These are phyloP conservation scores for Lordiphosa clarofinis DNA, from an alignment of 1,140 invertebrate species.

Conservation along the genomic window DNA sequence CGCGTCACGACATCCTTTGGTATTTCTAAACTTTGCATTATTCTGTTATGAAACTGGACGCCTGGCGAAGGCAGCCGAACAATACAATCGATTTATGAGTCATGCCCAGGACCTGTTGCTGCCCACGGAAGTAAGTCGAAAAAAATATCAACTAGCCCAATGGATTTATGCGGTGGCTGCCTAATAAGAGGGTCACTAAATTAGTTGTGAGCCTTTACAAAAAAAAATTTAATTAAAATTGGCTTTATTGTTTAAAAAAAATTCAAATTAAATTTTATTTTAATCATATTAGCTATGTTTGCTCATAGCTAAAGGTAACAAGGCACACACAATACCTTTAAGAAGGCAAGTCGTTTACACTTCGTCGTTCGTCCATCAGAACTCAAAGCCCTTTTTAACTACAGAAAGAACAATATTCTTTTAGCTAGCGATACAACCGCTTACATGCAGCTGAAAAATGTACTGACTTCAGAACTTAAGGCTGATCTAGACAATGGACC, in stretches of 20 bases:
- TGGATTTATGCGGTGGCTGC: conserved; percentile 40
- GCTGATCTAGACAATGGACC: too few species aligned
- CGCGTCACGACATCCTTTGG: conserved; percentile 57
- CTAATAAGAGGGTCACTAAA: conserved; percentile 1
- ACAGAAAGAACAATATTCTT: too few species aligned
- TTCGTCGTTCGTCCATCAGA: too few species aligned
- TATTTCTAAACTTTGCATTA: conserved; percentile 70
- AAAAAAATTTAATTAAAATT: conserved; percentile 14
- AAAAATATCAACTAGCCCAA: conserved; percentile 38
- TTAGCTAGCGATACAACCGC: too few species aligned
- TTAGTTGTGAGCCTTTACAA: too few species aligned
- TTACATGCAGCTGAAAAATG: too few species aligned
- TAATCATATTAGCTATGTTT: too few species aligned
- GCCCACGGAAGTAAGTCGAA: conserved; percentile 75
- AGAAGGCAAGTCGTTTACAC: too few species aligned
- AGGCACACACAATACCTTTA: too few species aligned
- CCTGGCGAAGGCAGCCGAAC: conserved; percentile 54
- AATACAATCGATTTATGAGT: conserved; percentile 68
- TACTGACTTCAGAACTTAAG: too few species aligned
- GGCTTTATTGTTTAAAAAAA: conserved; percentile 1
- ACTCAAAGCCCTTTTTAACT: too few species aligned
- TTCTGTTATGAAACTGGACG: conserved; percentile 71
- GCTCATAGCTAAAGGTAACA: too few species aligned
- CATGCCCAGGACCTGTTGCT: conserved; percentile 66
- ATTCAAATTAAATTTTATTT: neutral